Evolutionary conservation across 2,113 vertebrate species (phyloP), one percentile per base, ranked within the genome.

Genomic region (Scopus umbretta): DNA sequence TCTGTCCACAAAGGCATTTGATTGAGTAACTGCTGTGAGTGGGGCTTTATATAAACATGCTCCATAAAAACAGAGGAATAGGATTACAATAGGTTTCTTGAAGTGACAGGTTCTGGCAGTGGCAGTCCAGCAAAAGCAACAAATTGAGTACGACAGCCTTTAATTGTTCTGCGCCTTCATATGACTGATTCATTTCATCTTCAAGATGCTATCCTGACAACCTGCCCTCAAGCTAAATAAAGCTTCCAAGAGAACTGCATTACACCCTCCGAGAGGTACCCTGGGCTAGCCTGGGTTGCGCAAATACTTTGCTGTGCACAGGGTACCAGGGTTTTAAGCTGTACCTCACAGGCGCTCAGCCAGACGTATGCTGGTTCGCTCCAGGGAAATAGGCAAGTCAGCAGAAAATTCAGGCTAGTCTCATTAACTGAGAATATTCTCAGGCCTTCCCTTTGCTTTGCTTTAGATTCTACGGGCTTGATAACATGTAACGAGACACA

Each of bases 301-400:
- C 45, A 45, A 38, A 29, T 15, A 16, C 36, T 38, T 72, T 63
- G 42, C 11, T 32, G 15, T 34, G 18, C 32, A 9, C 16, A 23
- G 16, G 8, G 32, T 73, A 38, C 20, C 22, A 29, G 26, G 18
- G 19, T 50, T 56, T 78, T 58, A 65, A 79, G 32, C 30, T 65
- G 38, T 9, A 34, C 34, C 15, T 66, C 45, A 30, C 4, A 26
- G 43, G 19, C 1, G 2, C 36, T 9, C 43, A 59, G 52, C 9
- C 65, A 78, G 23, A 45, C 1, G 2, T 21, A 45, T 0, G 1
- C 22, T 52, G 29, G 26, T 20, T 59, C 2, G 0, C 38, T 52
- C 10, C 36, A 26, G 25, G 34, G 47, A 66, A 66, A 66, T 5
- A 23, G 21, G 27, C 5, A 36, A 58, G 29, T 34, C 27, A 22